Evolutionary conservation across 1,140 invertebrate species (phyloP).

Genomic region (Leptoteleia sp.): DNA sequence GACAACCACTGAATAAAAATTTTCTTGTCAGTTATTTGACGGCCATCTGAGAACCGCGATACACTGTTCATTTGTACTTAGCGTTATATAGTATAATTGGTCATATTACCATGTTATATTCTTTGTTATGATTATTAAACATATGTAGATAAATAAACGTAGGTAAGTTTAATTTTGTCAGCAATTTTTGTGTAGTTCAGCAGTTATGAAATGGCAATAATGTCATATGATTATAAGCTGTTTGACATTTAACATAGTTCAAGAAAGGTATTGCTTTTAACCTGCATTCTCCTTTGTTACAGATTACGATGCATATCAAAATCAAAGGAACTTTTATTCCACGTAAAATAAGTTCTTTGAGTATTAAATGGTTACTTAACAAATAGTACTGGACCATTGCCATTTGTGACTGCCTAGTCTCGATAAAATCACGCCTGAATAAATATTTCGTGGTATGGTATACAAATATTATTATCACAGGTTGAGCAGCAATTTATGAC

Average conservation of each 20-base stretch:
- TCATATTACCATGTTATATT: conserved; percentile 3
- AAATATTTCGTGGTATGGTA: no score
- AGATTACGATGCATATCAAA: conserved; percentile 24
- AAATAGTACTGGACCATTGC: no score
- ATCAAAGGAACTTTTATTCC: background rate
- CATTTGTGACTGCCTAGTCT: no score
- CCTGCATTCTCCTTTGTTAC: conserved; percentile 25
- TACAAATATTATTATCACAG: no score
- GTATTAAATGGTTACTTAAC: background rate
- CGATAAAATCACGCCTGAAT: no score
- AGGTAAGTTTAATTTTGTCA: conserved; percentile 7
- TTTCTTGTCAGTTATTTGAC: no score
- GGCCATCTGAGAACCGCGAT: background rate
- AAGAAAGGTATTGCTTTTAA: background rate
- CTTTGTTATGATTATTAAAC: conserved; percentile 9
- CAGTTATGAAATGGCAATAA: background rate
- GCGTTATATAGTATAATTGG: conserved; percentile 3
- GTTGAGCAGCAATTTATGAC: no score
- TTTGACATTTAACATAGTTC: background rate
- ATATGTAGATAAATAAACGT: conserved; percentile 12
- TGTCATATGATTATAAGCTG: background rate
- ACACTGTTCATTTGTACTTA: background rate
- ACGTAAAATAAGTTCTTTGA: background rate
- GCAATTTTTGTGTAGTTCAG: background rate
- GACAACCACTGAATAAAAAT: no score